Percentiles rank a stretch among this genome's conserved stretches.
Conservation (phyloP, 2,888 invertebrate genomes). For the Agonopterix arenella region DNA sequence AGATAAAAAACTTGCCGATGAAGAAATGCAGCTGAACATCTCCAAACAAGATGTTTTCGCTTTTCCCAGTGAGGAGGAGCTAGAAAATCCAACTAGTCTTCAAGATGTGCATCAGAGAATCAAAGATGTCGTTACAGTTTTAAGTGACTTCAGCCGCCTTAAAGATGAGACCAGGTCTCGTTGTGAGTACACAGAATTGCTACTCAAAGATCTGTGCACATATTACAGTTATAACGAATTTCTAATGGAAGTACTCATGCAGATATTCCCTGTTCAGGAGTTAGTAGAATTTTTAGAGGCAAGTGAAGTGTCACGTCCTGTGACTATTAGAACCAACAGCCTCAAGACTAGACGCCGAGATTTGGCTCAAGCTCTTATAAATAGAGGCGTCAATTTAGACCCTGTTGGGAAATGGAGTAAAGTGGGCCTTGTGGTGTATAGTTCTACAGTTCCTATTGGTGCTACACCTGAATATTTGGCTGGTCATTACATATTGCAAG, state of each 20-base stretch:
- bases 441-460: conserved; percentile 96
- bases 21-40: conserved; percentile 89
- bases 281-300: conserved; percentile 97
- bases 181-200: conserved; percentile 87
- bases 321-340: conserved; percentile 97
- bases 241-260: conserved; percentile 93
- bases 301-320: conserved; percentile 94
- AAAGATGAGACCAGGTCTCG: conserved; percentile 84
- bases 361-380: conserved; percentile 95
- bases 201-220: conserved; percentile 90
- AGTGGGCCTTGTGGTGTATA: conserved; percentile 97
- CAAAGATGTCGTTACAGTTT: conserved; percentile 87
- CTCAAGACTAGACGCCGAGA: conserved; percentile 94
- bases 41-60: conserved; percentile 85
- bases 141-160: conserved; percentile 86
- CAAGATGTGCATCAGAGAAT: conserved; percentile 93
- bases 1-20: conserved; percentile 84
- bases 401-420: conserved; percentile 99
- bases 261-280: conserved; percentile 91
- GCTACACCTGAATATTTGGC: conserved; percentile 99
- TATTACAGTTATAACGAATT: conserved; percentile 99
- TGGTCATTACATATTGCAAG: conserved; percentile 97
- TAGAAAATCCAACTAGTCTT: conserved; percentile 83
- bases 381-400: conserved; percentile 98
- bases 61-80: conserved; percentile 86